Conservation (phyloP, 1,140 invertebrate species). For the Lepidurus arcticus region DNA sequence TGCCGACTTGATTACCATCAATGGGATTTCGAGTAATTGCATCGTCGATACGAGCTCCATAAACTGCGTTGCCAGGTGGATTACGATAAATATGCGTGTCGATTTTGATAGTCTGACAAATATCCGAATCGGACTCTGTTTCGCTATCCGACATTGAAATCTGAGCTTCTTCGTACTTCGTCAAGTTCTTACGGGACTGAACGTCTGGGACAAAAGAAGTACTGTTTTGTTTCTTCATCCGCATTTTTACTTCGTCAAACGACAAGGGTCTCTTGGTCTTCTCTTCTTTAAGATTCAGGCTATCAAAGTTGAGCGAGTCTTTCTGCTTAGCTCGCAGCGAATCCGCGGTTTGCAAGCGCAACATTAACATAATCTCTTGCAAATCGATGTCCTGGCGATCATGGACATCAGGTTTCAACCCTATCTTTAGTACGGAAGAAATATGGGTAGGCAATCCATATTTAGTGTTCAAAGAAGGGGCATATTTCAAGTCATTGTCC, state of each 20-base stretch:
- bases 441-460: slow-evolving; percentile 36
- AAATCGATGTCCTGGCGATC: slow-evolving; percentile 39
- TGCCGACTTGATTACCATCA: too few relatives aligned
- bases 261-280: slow-evolving; percentile 27
- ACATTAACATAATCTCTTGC: slow-evolving; percentile 40
- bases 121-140: too few relatives aligned
- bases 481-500: slow-evolving; percentile 35
- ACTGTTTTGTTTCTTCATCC: background rate
- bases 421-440: slow-evolving; percentile 36
- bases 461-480: slow-evolving; percentile 34
- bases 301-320: slow-evolving; percentile 37
- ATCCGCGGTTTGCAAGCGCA: slow-evolving; percentile 37
- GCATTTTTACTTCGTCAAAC: background rate
- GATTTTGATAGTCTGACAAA: too few relatives aligned
- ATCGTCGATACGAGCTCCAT: too few relatives aligned
- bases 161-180: too few relatives aligned
- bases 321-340: slow-evolving; percentile 33
- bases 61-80: too few relatives aligned
- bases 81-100: too few relatives aligned
- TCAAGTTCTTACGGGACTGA: too few relatives aligned
- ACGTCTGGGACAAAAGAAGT: too few relatives aligned
- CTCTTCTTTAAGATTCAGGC: slow-evolving; percentile 32
- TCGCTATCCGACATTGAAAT: too few relatives aligned
- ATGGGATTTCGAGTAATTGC: too few relatives aligned
- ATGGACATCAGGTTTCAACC: slow-evolving; percentile 38